phyloP scores from a whole-genome alignment of 2,888 invertebrate species.

The Eupithecia tripunctaria region DNA sequence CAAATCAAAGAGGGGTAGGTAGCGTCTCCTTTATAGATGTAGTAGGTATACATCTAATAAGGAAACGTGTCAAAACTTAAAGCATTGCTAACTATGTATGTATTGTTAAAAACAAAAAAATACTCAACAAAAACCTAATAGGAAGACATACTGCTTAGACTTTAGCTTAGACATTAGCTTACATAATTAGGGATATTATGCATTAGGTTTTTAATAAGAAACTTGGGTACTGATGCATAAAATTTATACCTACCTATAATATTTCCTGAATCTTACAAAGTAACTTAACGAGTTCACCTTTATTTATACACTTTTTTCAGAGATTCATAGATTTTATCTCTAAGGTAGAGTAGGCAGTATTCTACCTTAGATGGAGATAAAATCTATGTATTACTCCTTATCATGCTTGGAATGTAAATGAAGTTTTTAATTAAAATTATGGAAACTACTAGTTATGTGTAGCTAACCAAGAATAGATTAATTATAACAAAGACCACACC shows the following conservation, averaged over 20 bases:
- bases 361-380: neutral
- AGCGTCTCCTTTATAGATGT: no score
- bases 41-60: neutral
- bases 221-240: neutral
- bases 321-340: no score
- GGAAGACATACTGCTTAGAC: constrained; percentile 17
- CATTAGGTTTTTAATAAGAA: constrained; percentile 22
- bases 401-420: neutral
- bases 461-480: neutral
- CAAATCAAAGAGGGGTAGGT: neutral
- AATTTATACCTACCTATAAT: neutral
- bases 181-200: constrained; percentile 16
- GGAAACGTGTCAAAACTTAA: constrained; percentile 1
- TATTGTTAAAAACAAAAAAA: neutral
- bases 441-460: neutral
- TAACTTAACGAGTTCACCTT: no score
- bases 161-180: neutral
- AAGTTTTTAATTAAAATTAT: constrained; percentile 3
- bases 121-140: constrained; percentile 3
- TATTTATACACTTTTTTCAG: no score
- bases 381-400: neutral
- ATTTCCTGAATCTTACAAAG: neutral
- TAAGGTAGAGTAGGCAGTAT: no score
- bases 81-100: neutral
- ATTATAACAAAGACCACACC: neutral